phyloP scores from a whole-genome alignment of 2,113 vertebrate species.

The Tenebrosternarchus preto region DNA sequence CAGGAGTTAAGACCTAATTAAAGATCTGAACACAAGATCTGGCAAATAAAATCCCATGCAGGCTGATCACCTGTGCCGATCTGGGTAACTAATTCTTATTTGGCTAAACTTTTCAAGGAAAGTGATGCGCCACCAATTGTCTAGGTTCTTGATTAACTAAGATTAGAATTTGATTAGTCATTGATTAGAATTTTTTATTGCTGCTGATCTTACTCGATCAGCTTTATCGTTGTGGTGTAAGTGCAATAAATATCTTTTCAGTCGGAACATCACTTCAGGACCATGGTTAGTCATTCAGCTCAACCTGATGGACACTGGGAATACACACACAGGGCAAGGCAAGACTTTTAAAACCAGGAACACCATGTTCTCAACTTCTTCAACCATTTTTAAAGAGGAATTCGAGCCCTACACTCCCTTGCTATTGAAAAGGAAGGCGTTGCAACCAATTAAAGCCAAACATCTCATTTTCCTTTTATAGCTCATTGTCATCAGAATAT shows the following conservation, averaged over 20 bases:
- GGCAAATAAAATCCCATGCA: not conserved
- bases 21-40: not conserved
- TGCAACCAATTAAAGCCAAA: not conserved
- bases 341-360: not conserved
- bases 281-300: not conserved
- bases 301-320: not conserved
- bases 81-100: slow-evolving; percentile 32
- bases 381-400: not conserved
- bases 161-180: too few species aligned
- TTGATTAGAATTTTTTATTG: not conserved
- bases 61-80: not conserved
- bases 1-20: slow-evolving; percentile 11
- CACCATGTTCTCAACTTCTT: not conserved
- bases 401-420: not conserved
- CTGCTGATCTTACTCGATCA: not conserved
- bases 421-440: not conserved
- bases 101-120: slow-evolving; percentile 20
- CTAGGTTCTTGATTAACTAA: not conserved
- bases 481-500: not conserved
- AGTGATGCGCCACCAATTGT: not conserved
- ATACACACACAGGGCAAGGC: not conserved
- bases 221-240: not conserved
- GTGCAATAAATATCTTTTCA: too few species aligned
- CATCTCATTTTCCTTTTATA: not conserved
- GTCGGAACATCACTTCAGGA: not conserved